Evolutionary conservation across 2,888 invertebrate species (phyloP), one percentile per base, ranked within the genome.

Genomic region (Heliconius erato): DNA sequence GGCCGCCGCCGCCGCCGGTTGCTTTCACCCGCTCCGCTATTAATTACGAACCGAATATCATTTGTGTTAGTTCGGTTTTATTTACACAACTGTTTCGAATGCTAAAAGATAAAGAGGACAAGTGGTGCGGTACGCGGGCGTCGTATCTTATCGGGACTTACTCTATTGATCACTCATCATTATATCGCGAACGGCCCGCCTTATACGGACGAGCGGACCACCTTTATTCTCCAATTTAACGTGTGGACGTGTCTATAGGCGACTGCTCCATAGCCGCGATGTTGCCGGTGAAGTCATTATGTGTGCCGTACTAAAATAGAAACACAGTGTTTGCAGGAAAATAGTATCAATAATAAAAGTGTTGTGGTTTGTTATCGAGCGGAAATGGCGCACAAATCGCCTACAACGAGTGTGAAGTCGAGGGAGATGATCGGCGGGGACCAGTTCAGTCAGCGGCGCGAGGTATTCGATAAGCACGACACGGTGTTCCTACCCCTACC

Each of bases 231-330:
- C 92, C 93, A 94, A 94, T 94, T 95, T 92, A 88, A 91, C 89
- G 91, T 92, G 91, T 90, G 92, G 90, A 92, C 91, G 94, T 92
- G 92, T 92, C 54, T 54, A 54, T 54, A 54, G 54, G 19, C 54
- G 44, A 90, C 91, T 88, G 88, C 90, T 91, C 90, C 92, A 91
- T 91, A 91, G 90, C 88, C 92, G 93, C 93, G 93, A 94, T 94
- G 95, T 91, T 93, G 93, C 94, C 93, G 92, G 94, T 94, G 95
- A 95, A 95, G 92, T 95, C 95, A 95, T 95, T 93, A 95, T 94
- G 95, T 94, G 95, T 90, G 93, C 90, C 89, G 92, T 91, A 91
- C 94, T 88, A 91, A 95, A 96, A 96, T 95, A 95, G 95, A 95
- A 92, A 90, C 89, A 94, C 91, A 91, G 92, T 93, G 94, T 93